Evolutionary conservation across 2,888 invertebrate genomes (phyloP).

Genomic region (Agrochola circellaris): DNA sequence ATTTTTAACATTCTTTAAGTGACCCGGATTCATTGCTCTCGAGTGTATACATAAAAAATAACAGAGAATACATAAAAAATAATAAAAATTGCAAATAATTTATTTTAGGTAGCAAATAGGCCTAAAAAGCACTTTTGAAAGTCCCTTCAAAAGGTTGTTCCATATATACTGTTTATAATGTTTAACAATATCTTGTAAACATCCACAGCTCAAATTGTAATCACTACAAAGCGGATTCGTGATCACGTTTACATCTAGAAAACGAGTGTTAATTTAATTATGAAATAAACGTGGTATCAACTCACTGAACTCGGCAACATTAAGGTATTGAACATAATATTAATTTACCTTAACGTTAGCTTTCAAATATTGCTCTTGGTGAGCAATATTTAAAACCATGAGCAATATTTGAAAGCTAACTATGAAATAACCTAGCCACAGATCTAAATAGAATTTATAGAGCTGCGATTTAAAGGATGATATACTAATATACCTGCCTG

Average conservation of each 20-base stretch:
- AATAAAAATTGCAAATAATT: not conserved
- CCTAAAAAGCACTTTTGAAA: not conserved
- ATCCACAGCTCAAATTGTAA: not conserved
- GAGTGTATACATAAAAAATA: no score
- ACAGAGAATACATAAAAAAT: no score
- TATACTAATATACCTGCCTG: not conserved
- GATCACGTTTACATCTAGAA: not conserved
- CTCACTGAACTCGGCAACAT: not conserved
- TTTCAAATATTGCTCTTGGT: constrained; percentile 4
- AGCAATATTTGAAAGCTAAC: no score
- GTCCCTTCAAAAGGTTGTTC: not conserved
- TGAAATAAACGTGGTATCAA: constrained; percentile 2
- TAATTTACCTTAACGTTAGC: constrained; percentile 8
- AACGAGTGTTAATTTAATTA: not conserved
- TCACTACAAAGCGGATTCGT: not conserved
- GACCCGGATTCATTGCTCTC: no score
- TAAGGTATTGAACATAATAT: constrained; percentile 3
- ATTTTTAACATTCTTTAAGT: no score
- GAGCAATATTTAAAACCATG: no score
- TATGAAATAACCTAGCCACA: not conserved
- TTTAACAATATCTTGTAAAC: not conserved
- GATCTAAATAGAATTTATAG: not conserved
- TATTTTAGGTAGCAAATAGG: not conserved
- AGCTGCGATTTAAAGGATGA: not conserved
- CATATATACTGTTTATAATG: not conserved